phyloP scores from a whole-genome alignment of 2,888 invertebrate species.

The Mythimna albipuncta region DNA sequence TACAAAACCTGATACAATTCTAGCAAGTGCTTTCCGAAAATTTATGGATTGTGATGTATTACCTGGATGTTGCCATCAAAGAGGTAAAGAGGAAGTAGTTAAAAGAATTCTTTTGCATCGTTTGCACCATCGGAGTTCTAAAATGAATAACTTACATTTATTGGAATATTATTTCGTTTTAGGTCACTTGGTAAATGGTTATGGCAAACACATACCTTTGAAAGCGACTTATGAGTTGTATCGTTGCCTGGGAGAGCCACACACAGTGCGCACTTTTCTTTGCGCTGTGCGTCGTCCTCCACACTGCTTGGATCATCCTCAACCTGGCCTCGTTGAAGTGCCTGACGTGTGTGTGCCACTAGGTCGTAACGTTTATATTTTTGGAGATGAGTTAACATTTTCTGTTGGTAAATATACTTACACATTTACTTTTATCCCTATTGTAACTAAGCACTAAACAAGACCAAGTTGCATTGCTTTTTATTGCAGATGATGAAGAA shows the following conservation, averaged over 20 bases:
- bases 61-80: conserved; percentile 79
- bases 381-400: conserved; percentile 81
- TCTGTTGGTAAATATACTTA: conserved; percentile 70
- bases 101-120: background rate
- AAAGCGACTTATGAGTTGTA: conserved; percentile 85
- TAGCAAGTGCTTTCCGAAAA: conserved; percentile 87
- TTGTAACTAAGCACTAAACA: background rate
- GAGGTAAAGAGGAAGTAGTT: conserved; percentile 74
- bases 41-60: conserved; percentile 89
- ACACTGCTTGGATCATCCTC: conserved; percentile 67
- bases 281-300: conserved; percentile 75
- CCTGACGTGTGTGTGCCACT: conserved; percentile 68
- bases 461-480: conserved; percentile 10
- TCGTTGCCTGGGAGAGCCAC: conserved; percentile 84
- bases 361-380: conserved; percentile 80
- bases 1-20: conserved; percentile 83
- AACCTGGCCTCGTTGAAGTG: conserved; percentile 69
- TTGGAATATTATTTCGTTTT: conserved; percentile 19
- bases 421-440: background rate
- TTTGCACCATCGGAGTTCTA: background rate
- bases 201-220: conserved; percentile 83
- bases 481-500: conserved; percentile 69
- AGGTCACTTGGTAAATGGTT: conserved; percentile 80
- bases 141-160: background rate
- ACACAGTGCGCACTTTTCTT: conserved; percentile 82